Percentiles rank a stretch among this genome's conserved stretches.
These are phyloP conservation scores for Amphiduros pacificus DNA, from an alignment of 2,888 invertebrate genomes.

Conservation along the genomic window DNA sequence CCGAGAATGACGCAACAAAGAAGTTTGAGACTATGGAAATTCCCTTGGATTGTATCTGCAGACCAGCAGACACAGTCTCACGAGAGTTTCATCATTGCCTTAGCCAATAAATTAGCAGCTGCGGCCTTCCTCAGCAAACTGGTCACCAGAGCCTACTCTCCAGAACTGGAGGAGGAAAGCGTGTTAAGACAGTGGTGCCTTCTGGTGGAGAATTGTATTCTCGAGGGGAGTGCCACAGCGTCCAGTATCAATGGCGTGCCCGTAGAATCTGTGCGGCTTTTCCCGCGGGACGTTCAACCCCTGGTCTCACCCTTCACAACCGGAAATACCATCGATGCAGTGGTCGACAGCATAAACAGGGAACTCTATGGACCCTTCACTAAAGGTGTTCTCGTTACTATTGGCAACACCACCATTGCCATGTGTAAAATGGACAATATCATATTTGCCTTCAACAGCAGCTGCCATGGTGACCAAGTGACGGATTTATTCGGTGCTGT, in stretches of 20 bases:
- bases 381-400: conserved; percentile 32
- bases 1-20: conserved; percentile 25
- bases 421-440: conserved; percentile 29
- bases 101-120: conserved; percentile 33
- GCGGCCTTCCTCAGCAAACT: conserved; percentile 31
- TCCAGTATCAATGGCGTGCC: conserved; percentile 27
- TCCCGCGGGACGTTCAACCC: conserved; percentile 30
- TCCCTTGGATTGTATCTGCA: conserved; percentile 33
- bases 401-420: conserved; percentile 33
- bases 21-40: conserved; percentile 33
- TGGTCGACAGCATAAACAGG: conserved; percentile 32
- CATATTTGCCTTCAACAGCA: conserved; percentile 33
- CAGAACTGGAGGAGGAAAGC: conserved; percentile 26
- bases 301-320: conserved; percentile 29
- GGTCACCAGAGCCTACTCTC: conserved; percentile 27
- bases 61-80: conserved; percentile 33
- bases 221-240: conserved; percentile 32
- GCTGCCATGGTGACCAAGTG: conserved; percentile 35
- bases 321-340: conserved; percentile 32
- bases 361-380: conserved; percentile 34
- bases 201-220: conserved; percentile 34
- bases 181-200: conserved; percentile 32
- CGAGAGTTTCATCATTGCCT: conserved; percentile 30
- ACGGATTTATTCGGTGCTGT: conserved; percentile 35
- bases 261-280: conserved; percentile 29